Evolutionary conservation across 2,113 vertebrate species (phyloP).

Genomic region (Sorex fumeus): DNA sequence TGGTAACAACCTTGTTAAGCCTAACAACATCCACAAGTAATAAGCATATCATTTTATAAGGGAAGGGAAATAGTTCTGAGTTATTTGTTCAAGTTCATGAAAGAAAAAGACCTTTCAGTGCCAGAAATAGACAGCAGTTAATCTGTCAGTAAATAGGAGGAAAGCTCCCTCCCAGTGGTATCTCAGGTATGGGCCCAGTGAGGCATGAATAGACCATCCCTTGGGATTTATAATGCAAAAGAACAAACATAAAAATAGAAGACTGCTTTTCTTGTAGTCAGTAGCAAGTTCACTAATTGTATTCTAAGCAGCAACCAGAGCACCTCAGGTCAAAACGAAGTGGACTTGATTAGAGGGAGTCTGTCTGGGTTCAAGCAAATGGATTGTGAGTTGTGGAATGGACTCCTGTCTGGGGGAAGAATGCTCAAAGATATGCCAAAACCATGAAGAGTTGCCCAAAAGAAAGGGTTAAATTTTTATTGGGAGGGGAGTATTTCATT

Average conservation of each 20-base stretch:
- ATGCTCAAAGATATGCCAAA: constrained; percentile 49
- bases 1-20: constrained; percentile 59
- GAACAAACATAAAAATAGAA: constrained; percentile 79
- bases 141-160: constrained; percentile 63
- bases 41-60: constrained; percentile 70
- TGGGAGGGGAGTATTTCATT: background rate
- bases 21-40: constrained; percentile 50
- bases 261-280: constrained; percentile 59
- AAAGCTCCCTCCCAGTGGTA: constrained; percentile 52
- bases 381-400: background rate
- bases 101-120: constrained; percentile 48
- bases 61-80: constrained; percentile 62
- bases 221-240: constrained; percentile 75
- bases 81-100: constrained; percentile 72
- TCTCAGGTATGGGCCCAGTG: constrained; percentile 68
- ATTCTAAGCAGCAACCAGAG: constrained; percentile 51
- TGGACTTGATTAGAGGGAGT: constrained; percentile 5
- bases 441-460: background rate
- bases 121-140: constrained; percentile 77
- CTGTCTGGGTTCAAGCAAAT: constrained; percentile 35
- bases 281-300: constrained; percentile 40
- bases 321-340: constrained; percentile 37
- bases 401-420: background rate
- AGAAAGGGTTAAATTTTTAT: constrained; percentile 28
- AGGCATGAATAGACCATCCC: constrained; percentile 69